phyloP scores from a whole-genome alignment of 1,140 invertebrate species.

The Pachypeltis micranthus region DNA sequence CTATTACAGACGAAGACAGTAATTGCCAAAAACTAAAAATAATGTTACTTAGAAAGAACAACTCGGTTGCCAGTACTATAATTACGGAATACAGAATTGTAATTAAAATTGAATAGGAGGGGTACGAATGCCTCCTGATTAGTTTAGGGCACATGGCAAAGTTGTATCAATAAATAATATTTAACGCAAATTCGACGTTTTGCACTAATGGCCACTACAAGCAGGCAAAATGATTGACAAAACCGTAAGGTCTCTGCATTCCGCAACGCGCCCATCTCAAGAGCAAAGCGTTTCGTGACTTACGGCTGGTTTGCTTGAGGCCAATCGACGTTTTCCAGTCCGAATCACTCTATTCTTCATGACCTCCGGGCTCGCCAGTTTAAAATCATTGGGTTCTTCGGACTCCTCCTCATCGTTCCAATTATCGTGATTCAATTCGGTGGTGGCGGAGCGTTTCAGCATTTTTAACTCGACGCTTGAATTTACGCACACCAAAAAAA shows the following conservation, averaged over 20 bases:
- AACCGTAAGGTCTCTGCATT: neutral
- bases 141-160: constrained; percentile 16
- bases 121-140: too few relatives aligned
- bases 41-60: too few relatives aligned
- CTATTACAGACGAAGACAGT: too few relatives aligned
- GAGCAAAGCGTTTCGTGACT: constrained; percentile 12
- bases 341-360: constrained; percentile 63
- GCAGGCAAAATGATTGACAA: neutral
- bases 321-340: constrained; percentile 55
- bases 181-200: neutral
- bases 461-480: neutral
- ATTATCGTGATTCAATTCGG: constrained; percentile 77
- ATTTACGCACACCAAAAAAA: neutral
- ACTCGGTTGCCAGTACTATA: too few relatives aligned
- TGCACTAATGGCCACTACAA: neutral
- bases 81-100: too few relatives aligned
- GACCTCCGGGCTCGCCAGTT: constrained; percentile 52
- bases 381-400: constrained; percentile 62
- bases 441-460: constrained; percentile 59
- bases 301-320: neutral
- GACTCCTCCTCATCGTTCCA: constrained; percentile 75
- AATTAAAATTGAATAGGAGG: too few relatives aligned
- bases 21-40: too few relatives aligned
- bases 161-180: neutral
- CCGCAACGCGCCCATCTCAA: neutral